Evolutionary conservation across 2,797 vertebrate species (phyloP).

Genomic region (Lutjanus campechanus): DNA sequence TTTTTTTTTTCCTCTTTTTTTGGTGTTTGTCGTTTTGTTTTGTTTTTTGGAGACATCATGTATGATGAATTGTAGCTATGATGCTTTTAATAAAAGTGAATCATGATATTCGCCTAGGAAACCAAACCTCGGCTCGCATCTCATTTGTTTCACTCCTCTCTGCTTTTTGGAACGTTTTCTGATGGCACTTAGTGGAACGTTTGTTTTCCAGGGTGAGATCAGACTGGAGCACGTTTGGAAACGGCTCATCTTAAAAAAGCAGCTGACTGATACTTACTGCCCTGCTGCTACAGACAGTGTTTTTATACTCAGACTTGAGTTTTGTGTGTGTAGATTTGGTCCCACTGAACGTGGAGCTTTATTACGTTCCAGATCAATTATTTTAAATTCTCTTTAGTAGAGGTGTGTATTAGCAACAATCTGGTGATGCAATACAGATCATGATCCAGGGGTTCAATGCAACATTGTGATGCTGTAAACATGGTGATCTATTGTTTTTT

Average conservation of each 20-base stretch:
- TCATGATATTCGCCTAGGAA: conserved; percentile 98
- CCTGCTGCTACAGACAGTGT: background rate
- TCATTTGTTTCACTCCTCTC: conserved; percentile 30
- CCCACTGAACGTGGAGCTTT: background rate
- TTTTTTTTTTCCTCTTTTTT: conserved; percentile 84
- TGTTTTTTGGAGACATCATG: conserved; percentile 96
- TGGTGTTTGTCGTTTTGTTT: conserved; percentile 86
- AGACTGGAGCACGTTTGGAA: background rate
- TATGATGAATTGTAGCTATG: conserved; percentile 99
- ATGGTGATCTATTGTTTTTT: too few relatives aligned
- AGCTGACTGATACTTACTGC: background rate
- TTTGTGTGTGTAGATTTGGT: background rate
- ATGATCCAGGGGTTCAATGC: too few relatives aligned
- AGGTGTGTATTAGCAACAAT: too few relatives aligned
- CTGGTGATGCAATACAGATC: too few relatives aligned
- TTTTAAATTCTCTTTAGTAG: too few relatives aligned
- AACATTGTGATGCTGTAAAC: too few relatives aligned
- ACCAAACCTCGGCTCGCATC: conserved; percentile 82
- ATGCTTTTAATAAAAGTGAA: conserved; percentile 99
- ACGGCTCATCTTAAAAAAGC: background rate
- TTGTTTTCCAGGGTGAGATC: background rate
- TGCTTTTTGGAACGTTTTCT: background rate
- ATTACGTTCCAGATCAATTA: background rate
- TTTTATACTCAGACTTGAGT: too few relatives aligned
- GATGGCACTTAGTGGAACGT: too few relatives aligned